Evolutionary conservation across 2,797 vertebrate species (phyloP), one percentile per base, ranked within the genome.

Genomic region (Lophotriccus pileatus): DNA sequence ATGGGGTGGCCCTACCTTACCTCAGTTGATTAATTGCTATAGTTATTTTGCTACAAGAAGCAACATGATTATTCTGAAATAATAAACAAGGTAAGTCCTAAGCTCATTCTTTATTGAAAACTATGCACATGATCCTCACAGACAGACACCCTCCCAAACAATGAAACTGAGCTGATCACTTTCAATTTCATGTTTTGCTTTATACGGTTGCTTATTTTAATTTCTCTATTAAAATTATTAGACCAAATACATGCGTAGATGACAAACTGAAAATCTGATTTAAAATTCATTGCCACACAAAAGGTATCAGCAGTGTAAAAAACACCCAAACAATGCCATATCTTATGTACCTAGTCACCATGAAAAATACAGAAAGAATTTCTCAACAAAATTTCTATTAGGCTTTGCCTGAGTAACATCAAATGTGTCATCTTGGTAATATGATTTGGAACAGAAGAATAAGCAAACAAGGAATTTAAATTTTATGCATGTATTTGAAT

Each of bases 281-380:
- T 64, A 60, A 72, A 88, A 68, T 47, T 75, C 36, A 60, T 16
- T 70, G n/a, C 16, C n/a, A 50, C 19, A 19, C 24, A 36, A 87
- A 80, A 76, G 13, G 7, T 11, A 67, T 25, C 17, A 62, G 32
- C 14, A 58, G 11, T 39, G 24, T 44, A 58, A 64, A 55, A 80
- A 76, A 68, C 62, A 7, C 18, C 7, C 12, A 25, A 36, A 5
- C 23, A 53, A 10, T 12, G 32, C 3, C 10, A 30, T 49, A 34
- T 27, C 43, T 36, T 47, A 32, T 18, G 14, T 15, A 52, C 12
- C 36, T 52, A n/a, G 6, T 3, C 30, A 41, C n/a, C 0, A 0
- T 15, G 19, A 66, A 72, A 91, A 82, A 75, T 28, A 34, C 12
- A 64, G 44, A 46, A 52, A 80, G 3, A 53, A 36, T 27, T 50